Percentiles rank a stretch among this genome's conserved stretches.
phyloP scores from a whole-genome alignment of 2,797 vertebrate species.

The Dendrocincla tyrannina region DNA sequence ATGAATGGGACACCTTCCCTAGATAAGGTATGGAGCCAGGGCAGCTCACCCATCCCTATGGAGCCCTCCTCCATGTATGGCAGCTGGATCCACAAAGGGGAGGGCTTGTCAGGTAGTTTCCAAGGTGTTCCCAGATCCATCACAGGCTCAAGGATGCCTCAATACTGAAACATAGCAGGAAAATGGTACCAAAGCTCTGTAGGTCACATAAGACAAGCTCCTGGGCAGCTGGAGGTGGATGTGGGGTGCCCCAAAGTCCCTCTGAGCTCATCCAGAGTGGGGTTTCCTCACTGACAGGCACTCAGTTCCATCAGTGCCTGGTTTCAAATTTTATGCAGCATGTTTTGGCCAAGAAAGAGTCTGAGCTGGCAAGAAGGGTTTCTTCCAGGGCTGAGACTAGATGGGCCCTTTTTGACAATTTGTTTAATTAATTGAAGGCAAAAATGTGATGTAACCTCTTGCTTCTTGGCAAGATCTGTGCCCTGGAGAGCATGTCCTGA shows the following conservation, averaged over 20 bases:
- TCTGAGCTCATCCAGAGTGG: not conserved
- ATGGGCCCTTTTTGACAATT: not conserved
- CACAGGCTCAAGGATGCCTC: not conserved
- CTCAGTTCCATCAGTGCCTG: not conserved
- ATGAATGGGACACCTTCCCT: not conserved
- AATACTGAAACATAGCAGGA: fast-evolving
- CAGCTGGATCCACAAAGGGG: fast-evolving
- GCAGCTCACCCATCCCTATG: fast-evolving
- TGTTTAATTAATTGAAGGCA: not conserved
- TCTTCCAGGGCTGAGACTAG: not conserved
- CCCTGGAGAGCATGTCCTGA: not conserved
- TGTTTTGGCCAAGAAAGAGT: not conserved
- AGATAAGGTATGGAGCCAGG: not conserved
- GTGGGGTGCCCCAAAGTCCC: not conserved
- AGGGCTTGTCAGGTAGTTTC: not conserved
- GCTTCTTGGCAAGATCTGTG: not conserved
- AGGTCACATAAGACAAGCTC: not conserved
- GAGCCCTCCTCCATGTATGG: fast-evolving
- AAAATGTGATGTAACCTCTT: not conserved
- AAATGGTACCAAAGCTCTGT: too few relatives aligned
- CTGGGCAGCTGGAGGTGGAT: not conserved
- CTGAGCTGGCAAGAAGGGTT: not conserved
- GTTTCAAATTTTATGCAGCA: not conserved
- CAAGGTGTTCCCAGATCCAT: not conserved
- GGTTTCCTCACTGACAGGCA: not conserved